Conservation (phyloP, 2,797 vertebrate genomes). For the Hyperoplus lanceolatus region DNA sequence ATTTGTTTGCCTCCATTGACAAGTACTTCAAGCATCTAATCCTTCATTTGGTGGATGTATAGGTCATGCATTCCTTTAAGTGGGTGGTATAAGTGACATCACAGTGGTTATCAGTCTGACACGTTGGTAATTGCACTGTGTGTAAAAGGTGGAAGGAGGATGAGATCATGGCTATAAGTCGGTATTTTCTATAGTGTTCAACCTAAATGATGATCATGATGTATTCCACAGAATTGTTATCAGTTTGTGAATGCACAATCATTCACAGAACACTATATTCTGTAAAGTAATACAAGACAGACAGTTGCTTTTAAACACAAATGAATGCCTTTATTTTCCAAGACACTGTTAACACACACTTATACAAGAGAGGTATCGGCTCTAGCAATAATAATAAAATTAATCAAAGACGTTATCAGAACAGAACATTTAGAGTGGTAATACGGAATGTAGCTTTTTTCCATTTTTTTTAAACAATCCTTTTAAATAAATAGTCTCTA, state of each 20-base stretch:
- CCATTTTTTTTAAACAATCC: slow-evolving; percentile 78
- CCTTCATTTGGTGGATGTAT: not conserved
- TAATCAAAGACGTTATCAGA: slow-evolving; percentile 76
- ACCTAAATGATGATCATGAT: not conserved
- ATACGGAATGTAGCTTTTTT: slow-evolving; percentile 85
- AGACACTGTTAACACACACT: slow-evolving; percentile 85
- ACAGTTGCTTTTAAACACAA: slow-evolving; percentile 74
- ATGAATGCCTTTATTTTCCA: slow-evolving; percentile 85
- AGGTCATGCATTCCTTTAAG: not conserved
- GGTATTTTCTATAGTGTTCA: not conserved
- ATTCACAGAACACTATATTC: not conserved
- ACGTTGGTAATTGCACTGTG: not conserved
- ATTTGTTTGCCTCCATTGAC: not conserved
- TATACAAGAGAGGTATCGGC: slow-evolving; percentile 77
- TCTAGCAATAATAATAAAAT: slow-evolving; percentile 85
- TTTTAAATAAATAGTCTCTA: slow-evolving; percentile 88
- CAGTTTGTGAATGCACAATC: not conserved
- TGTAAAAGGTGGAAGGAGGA: not conserved
- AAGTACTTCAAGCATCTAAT: not conserved
- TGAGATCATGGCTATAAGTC: not conserved
- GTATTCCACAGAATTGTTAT: slow-evolving; percentile 2
- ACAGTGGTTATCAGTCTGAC: no score
- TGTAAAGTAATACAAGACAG: slow-evolving; percentile 26
- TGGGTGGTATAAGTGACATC: not conserved
- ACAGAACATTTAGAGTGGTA: slow-evolving; percentile 82